Evolutionary conservation across 1,140 invertebrate genomes (phyloP).

Genomic region (Dreissena rostriformis): DNA sequence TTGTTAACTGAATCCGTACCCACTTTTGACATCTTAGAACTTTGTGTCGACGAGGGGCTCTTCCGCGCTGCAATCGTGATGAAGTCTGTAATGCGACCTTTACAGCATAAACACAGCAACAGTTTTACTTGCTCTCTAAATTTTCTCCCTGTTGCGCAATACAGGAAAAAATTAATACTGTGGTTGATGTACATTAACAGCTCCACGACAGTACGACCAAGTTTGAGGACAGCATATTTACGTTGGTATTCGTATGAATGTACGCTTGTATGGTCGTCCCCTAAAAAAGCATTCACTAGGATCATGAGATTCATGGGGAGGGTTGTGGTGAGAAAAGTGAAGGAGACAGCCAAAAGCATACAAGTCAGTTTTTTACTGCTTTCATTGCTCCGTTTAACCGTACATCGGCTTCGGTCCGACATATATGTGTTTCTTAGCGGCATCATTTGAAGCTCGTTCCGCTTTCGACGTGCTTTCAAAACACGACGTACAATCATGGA

Average conservation of each 20-base stretch:
- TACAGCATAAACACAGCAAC: slow-evolving; percentile 15
- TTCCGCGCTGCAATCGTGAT: too few species aligned
- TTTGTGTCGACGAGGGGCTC: too few species aligned
- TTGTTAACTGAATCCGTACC: too few species aligned
- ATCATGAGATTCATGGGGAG: slow-evolving; percentile 77
- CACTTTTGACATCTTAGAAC: too few species aligned
- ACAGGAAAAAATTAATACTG: slow-evolving; percentile 64
- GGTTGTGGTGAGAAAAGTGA: slow-evolving; percentile 78
- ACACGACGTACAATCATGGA: slow-evolving; percentile 67
- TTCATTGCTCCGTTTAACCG: slow-evolving; percentile 46
- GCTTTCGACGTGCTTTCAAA: slow-evolving; percentile 19
- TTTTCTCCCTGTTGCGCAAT: slow-evolving; percentile 79
- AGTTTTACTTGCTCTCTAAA: slow-evolving; percentile 73
- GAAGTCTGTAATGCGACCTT: too few species aligned
- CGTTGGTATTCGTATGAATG: slow-evolving; percentile 35
- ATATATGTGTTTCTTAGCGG: slow-evolving; percentile 23
- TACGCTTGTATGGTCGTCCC: slow-evolving; percentile 5
- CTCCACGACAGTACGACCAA: slow-evolving; percentile 74
- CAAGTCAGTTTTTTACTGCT: slow-evolving; percentile 71
- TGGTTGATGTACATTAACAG: slow-evolving; percentile 80
- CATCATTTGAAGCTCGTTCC: slow-evolving; percentile 7
- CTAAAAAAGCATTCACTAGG: slow-evolving; percentile 67
- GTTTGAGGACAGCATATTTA: slow-evolving; percentile 56
- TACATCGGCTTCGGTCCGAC: slow-evolving; percentile 1
- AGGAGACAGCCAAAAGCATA: slow-evolving; percentile 78